Conservation (phyloP, 2,797 vertebrate genomes). For the Melanotaenia trifasciata region DNA sequence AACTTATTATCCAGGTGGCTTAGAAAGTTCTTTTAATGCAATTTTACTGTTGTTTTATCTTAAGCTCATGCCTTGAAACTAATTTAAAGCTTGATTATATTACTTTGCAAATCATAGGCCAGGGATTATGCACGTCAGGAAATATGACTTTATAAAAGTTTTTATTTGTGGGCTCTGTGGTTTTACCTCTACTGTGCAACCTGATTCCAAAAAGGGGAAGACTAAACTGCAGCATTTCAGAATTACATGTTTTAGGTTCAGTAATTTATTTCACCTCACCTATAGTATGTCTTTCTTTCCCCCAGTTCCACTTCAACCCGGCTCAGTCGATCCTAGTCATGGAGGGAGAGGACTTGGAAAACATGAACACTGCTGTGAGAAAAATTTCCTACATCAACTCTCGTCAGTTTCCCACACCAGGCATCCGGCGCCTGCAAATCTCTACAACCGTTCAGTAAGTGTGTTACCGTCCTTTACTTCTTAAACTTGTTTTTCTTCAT, state of each 20-base stretch:
- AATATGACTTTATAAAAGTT: not conserved
- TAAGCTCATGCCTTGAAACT: not conserved
- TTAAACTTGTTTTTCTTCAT: not conserved
- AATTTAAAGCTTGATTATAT: conserved; percentile 13
- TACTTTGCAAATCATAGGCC: not conserved
- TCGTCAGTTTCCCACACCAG: conserved; percentile 92
- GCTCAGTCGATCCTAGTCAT: conserved; percentile 95
- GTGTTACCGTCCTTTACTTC: not conserved
- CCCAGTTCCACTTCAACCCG: conserved; percentile 97
- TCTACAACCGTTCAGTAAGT: conserved; percentile 94
- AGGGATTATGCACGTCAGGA: not conserved
- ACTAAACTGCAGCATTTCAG: conserved; percentile 7
- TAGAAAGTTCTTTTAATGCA: not conserved
- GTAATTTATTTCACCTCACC: conserved; percentile 1
- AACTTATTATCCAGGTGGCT: not conserved
- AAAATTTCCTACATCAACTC: conserved; percentile 98
- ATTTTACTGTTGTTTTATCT: conserved; percentile 2
- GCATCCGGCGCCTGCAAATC: conserved; percentile 88
- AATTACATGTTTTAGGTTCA: conserved; percentile 1
- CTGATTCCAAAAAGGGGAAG: not conserved
- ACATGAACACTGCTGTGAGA: conserved; percentile 90
- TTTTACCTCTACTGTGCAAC: not conserved
- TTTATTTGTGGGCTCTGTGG: too few species aligned
- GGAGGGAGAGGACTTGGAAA: conserved; percentile 95
- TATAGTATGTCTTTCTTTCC: conserved; percentile 19